Evolutionary conservation across 2,797 vertebrate species (phyloP).

Genomic region (Etheostoma perlongum): DNA sequence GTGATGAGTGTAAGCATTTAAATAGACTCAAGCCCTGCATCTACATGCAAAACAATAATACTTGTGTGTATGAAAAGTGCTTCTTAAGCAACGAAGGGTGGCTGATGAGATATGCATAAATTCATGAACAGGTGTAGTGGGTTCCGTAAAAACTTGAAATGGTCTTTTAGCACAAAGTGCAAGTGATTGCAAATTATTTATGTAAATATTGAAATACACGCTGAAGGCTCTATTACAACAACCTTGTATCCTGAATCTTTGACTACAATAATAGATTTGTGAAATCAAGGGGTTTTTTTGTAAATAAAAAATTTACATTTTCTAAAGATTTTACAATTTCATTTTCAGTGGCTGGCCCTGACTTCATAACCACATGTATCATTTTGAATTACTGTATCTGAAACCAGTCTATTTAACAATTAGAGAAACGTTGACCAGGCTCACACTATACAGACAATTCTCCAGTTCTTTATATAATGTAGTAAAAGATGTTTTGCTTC

Average conservation of each 20-base stretch:
- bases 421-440: neutral
- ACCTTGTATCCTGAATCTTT: neutral
- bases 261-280: neutral
- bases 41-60: slow-evolving; percentile 33
- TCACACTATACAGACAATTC: neutral
- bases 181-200: slow-evolving; percentile 37
- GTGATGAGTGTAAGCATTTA: slow-evolving; percentile 36
- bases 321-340: neutral
- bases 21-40: slow-evolving; percentile 17
- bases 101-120: slow-evolving; percentile 58
- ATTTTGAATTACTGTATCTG: neutral
- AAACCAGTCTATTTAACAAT: neutral
- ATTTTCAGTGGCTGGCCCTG: neutral
- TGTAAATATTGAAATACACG: slow-evolving; percentile 19
- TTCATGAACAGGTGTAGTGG: slow-evolving; percentile 63
- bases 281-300: neutral
- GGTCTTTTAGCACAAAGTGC: slow-evolving; percentile 38
- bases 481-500: slow-evolving; percentile 5
- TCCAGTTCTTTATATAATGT: neutral
- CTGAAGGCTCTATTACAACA: neutral
- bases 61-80: slow-evolving; percentile 36
- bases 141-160: slow-evolving; percentile 45
- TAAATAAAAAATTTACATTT: neutral
- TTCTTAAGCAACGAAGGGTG: slow-evolving; percentile 44
- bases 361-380: neutral